Evolutionary conservation across 2,797 vertebrate species (phyloP).

Genomic region (Hemibagrus guttatus): DNA sequence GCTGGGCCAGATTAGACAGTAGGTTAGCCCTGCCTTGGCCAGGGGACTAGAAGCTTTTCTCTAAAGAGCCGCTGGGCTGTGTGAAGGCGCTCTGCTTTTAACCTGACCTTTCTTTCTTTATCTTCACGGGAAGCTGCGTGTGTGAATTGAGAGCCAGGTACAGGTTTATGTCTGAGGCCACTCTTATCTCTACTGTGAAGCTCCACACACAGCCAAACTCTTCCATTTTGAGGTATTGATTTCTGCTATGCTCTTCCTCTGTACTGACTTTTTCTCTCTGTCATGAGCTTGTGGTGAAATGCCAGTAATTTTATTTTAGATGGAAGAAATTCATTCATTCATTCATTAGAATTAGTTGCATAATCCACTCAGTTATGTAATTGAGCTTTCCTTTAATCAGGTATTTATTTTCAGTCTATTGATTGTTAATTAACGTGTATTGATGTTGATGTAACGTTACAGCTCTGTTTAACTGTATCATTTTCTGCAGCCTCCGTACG

Average conservation of each 20-base stretch:
- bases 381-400: not conserved
- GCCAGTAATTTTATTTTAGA: slow-evolving; percentile 12
- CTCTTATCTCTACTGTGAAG: slow-evolving; percentile 51
- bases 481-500: slow-evolving; percentile 9
- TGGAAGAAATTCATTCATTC: not conserved
- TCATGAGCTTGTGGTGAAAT: slow-evolving; percentile 10
- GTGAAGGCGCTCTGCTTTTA: slow-evolving; percentile 48
- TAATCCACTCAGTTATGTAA: slow-evolving; percentile 10
- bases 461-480: not conserved
- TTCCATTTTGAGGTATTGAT: slow-evolving; percentile 48
- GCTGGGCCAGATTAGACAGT: slow-evolving; percentile 48
- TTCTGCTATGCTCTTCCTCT: slow-evolving; percentile 33
- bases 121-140: slow-evolving; percentile 49
- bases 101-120: slow-evolving; percentile 54
- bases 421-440: slow-evolving; percentile 11
- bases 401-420: slow-evolving; percentile 9
- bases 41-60: slow-evolving; percentile 52
- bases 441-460: not conserved
- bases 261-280: slow-evolving; percentile 11
- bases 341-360: slow-evolving; percentile 4
- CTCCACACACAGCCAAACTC: slow-evolving; percentile 47
- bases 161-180: slow-evolving; percentile 47
- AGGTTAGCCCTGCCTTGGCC: slow-evolving; percentile 47
- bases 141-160: slow-evolving; percentile 45
- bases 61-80: slow-evolving; percentile 51